phyloP scores from a whole-genome alignment of 2,888 invertebrate genomes.

The Machimus rusticus region DNA sequence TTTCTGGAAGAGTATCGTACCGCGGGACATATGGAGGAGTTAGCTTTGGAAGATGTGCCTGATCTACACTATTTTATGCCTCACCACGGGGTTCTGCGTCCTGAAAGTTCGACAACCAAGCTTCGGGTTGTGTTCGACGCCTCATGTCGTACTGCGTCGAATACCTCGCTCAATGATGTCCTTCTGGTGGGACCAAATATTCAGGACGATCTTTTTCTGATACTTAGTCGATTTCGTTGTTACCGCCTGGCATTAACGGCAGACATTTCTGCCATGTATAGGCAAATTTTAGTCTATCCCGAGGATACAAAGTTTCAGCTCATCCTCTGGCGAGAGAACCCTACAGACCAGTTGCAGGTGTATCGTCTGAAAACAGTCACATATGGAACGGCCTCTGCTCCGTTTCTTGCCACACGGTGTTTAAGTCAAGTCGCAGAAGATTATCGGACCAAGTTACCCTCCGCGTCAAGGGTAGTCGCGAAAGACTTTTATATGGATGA shows the following conservation, averaged over 20 bases:
- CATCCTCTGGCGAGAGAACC: too few relatives aligned
- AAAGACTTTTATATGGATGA: too few relatives aligned
- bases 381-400: too few relatives aligned
- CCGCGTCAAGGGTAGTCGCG: too few relatives aligned
- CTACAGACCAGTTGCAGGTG: too few relatives aligned
- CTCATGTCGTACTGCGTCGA: conserved; percentile 50
- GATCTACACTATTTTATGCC: conserved; percentile 47
- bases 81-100: conserved; percentile 52
- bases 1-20: background rate
- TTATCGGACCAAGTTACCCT: too few relatives aligned
- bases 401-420: too few relatives aligned
- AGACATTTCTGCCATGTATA: conserved; percentile 51
- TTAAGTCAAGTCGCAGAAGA: too few relatives aligned
- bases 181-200: conserved; percentile 35
- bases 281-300: conserved; percentile 50
- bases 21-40: background rate
- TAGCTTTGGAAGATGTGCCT: too few relatives aligned
- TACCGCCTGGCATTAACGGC: conserved; percentile 51
- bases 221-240: conserved; percentile 51
- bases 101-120: conserved; percentile 50
- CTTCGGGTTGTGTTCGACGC: conserved; percentile 15
- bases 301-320: too few relatives aligned
- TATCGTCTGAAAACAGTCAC: background rate
- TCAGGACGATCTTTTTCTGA: conserved; percentile 51
- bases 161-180: conserved; percentile 43